Percentiles rank a stretch among this genome's conserved stretches.
Evolutionary conservation across 2,888 invertebrate genomes (phyloP).

Genomic region (Melinaea menophilus): DNA sequence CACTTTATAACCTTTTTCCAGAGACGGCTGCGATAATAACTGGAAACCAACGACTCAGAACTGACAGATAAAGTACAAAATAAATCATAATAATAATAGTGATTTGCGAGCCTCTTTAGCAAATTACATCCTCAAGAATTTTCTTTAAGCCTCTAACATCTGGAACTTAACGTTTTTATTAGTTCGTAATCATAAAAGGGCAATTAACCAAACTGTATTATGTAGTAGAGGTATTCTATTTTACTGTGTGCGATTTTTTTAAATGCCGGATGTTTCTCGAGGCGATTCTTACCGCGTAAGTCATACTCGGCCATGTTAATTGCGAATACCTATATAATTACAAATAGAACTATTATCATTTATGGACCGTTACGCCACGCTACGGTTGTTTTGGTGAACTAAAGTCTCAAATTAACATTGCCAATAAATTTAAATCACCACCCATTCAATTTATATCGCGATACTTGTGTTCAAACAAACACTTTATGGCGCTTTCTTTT

Average conservation of each 20-base stretch:
- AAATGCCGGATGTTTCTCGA: conserved; percentile 27
- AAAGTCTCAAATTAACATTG: conserved; percentile 30
- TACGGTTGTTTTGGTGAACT: conserved; percentile 37
- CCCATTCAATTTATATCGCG: neutral
- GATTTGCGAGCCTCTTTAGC: conserved; percentile 10
- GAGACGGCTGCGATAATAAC: too few species aligned
- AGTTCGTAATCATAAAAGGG: conserved; percentile 18
- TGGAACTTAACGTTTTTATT: conserved; percentile 25
- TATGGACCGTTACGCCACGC: conserved; percentile 38
- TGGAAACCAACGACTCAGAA: neutral
- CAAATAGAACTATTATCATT: conserved; percentile 40
- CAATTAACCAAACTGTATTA: conserved; percentile 22
- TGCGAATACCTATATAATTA: conserved; percentile 49
- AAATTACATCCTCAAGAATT: conserved; percentile 17
- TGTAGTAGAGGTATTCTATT: conserved; percentile 14
- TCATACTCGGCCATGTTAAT: conserved; percentile 26
- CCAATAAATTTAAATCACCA: conserved; percentile 3
- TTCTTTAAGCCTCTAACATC: conserved; percentile 21
- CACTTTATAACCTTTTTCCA: too few species aligned
- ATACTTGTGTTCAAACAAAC: neutral
- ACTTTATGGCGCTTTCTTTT: neutral
- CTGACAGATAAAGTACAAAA: conserved; percentile 9
- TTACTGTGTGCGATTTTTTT: conserved; percentile 25
- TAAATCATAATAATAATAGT: conserved; percentile 11
- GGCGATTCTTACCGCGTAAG: conserved; percentile 17